Evolutionary conservation across 2,888 invertebrate species (phyloP).

Genomic region (Acanthosoma haemorrhoidale): DNA sequence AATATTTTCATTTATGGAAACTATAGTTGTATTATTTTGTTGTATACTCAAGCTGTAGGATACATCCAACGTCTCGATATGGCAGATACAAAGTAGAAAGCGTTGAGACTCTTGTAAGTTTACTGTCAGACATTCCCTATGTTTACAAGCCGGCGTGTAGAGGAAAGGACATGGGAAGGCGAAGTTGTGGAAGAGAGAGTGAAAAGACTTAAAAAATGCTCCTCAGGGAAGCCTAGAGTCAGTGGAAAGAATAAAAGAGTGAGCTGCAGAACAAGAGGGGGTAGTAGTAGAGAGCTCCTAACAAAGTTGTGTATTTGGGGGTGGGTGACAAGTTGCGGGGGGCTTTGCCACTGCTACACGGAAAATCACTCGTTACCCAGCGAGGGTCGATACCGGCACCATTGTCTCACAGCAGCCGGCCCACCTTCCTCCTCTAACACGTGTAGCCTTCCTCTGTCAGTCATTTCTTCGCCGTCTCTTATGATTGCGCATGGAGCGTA

Average conservation of each 20-base stretch:
- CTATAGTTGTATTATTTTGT: too few species aligned
- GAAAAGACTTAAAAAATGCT: slow-evolving; percentile 26
- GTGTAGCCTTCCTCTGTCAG: slow-evolving; percentile 13
- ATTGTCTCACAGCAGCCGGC: neutral
- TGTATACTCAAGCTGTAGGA: too few species aligned
- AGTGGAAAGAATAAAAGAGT: slow-evolving; percentile 15
- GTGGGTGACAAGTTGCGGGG: slow-evolving; percentile 27
- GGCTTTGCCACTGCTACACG: slow-evolving; percentile 17
- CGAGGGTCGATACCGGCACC: slow-evolving; percentile 14
- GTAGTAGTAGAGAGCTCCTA: neutral
- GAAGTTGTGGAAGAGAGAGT: slow-evolving; percentile 20
- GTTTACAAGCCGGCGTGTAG: neutral
- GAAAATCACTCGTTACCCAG: slow-evolving; percentile 29
- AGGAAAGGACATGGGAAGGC: neutral
- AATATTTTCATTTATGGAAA: too few species aligned
- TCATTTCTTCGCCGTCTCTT: too few species aligned
- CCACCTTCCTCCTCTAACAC: neutral
- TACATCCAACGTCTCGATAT: too few species aligned
- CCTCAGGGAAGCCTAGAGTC: slow-evolving; percentile 20
- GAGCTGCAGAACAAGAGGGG: slow-evolving; percentile 5
- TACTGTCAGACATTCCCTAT: neutral
- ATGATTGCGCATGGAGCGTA: too few species aligned
- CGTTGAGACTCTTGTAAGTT: too few species aligned
- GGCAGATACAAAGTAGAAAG: too few species aligned
- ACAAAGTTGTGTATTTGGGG: slow-evolving; percentile 30